Base-by-base conservation (phyloP, 2,888 invertebrate species). In the Carpatolechia fugitivella region DNA sequence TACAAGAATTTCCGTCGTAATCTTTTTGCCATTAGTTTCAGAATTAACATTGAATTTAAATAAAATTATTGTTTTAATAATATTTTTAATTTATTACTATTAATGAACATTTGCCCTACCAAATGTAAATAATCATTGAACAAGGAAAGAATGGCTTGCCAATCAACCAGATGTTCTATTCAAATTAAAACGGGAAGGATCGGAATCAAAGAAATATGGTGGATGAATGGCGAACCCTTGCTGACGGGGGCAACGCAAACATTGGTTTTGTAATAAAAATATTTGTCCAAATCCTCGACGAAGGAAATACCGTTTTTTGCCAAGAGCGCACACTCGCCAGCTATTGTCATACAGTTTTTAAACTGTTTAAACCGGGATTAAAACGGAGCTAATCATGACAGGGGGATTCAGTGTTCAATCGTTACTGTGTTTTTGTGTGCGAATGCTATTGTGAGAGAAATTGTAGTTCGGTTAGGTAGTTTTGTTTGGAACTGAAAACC, bases 221-320 rank as follows among this genome's bases (percentile, higher is more conserved):
- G 74, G 69, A 74, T 81, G 79, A 82, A 80, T 78, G 76, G 70
- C 75, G 77, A 83, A 80, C 85, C 75, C 85, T 80, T 80, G 78
- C 79, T 80, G 84, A 80, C 79, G 78, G 81, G 81, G 77, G 80
- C 77, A 78, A 72, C 68, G 79, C 81, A 87, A 88, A 90, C 87
- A 87, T 89, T 87, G 81, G 83, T 82, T 81, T 79, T 80, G 85
- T 86, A 85, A 87, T 86, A 85, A 87, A 88, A 90, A 89, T 87
- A 89, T 90, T 89, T 86, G 85, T 80, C 69, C 72, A 80, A 83
- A 81, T 81, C 66, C 79, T 78, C 80, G 67, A 76, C 74, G 75
- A 73, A 81, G 76, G 75, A 80, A 78, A 78, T 76, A 72, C 38
- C 13, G 75, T 75, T 80, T 83, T 79, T 82, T 79, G 66, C 77